Base-by-base conservation (phyloP, 2,888 invertebrate species). In the Melikaiella ostensackeni region DNA sequence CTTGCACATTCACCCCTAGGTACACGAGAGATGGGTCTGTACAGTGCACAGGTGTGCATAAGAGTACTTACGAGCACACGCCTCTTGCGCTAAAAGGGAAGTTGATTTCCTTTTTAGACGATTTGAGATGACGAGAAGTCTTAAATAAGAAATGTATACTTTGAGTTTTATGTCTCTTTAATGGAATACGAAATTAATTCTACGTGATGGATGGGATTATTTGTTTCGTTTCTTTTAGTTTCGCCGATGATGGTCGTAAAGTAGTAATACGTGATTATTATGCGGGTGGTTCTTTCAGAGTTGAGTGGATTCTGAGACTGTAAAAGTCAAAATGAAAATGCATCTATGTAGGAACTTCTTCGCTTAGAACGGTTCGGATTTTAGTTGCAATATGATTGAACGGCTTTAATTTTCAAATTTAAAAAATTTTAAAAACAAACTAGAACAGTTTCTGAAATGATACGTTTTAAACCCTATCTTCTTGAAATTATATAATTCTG, bases 1-100 rank as follows among this genome's bases (percentile, higher is more conserved):
- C 84, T 81, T 81, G 80, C 75, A 79, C 63, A 77, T 79, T 79
- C 79, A 46, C 79, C 77, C 74, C 74, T 66, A 77, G 66, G 78
- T 61, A 59, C 84, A 80, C 81, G 76, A 75, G 79, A 75, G 77
- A 46, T 78, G 55, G 35, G 64, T 35, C 46, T 50, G 57, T 62
- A 46, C 62, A 64, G 46, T 59, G 57, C 38, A 62, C 50, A 55
- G 59, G 35, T 66, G 59, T 76, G 76, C 70, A 57, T 76, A 76
- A 76, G 64, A 75, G 74, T 80, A 78, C 81, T 84, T 77, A 75
- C 38, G 70, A 75, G 76, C 77, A 80, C 76, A 77, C 76, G 77
- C 62, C 77, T 70, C 24, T 73, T 73, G 30, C 64, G 42, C 59
- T 75, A 35, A 66, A 64, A 75, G 42, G 30, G 61, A 50, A 42